Evolutionary conservation across 2,888 invertebrate species (phyloP), one percentile per base, ranked within the genome.

Genomic region (Zaprionus bogoriensis): DNA sequence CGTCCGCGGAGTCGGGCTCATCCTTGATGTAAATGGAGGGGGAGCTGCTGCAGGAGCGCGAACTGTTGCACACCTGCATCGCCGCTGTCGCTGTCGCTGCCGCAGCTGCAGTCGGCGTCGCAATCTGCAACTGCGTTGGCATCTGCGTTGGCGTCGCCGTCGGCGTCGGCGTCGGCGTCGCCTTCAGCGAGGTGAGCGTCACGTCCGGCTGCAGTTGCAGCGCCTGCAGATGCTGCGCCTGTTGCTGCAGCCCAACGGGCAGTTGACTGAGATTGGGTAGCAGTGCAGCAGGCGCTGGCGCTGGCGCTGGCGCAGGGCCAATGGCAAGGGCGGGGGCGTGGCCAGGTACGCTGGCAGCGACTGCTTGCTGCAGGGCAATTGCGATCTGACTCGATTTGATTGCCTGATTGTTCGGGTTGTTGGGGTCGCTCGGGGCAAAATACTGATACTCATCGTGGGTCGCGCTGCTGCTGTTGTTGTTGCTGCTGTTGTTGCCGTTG

Each of bases 1-100:
- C 76, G 20, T 59, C 65, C 20, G 57, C 68, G 4, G 88, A 85
- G 23, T 88, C 83, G 3, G 89, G 86, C 54, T 90, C 90, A 51
- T 90, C 90, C 79, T 90, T 90, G 12, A 90, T 89, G 19, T 89
- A 90, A 14, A 90, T 84, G 17, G 90, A 90, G 2, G 90, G 90
- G 0, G 89, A 90, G 2, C 88, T 87, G 42, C 90, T 89, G 58
- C 87, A 77, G 5, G 90, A 89, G 4, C 74, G 85, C 25, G 30
- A n/a, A n/a, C 30, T 3, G n/a, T 3, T 3, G 30, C 30, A 30
- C 30, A 30, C 3, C 32, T 12, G 32, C n/a, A n/a, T 32, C 4
- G 14, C 25, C 12, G 41, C 10, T 22, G 12, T 41, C 6, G 20
- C 9, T 22, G 41, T 42, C n/a, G n/a, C n/a, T n/a, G n/a, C n/a